phyloP scores from a whole-genome alignment of 2,888 invertebrate genomes.

The Ptilodon capucinus region DNA sequence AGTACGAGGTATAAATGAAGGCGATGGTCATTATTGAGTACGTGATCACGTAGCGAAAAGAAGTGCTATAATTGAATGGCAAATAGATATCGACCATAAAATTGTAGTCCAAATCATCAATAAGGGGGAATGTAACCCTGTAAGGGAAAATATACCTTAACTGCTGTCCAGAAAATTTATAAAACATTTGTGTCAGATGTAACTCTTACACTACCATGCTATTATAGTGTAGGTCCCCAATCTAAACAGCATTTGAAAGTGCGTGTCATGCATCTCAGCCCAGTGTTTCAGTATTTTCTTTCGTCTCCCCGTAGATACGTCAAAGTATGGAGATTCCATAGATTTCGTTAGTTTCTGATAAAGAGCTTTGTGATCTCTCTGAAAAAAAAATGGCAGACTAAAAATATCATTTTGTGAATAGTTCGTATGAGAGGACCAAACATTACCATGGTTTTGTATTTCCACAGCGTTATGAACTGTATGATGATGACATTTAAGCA shows the following conservation, averaged over 20 bases:
- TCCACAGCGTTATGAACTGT: conserved; percentile 54
- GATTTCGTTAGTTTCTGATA: conserved; percentile 54
- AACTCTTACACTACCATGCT: conserved; percentile 46
- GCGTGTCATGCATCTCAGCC: conserved; percentile 48
- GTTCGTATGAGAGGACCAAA: no score
- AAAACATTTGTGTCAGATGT: background rate
- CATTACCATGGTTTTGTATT: conserved; percentile 60
- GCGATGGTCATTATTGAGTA: conserved; percentile 44
- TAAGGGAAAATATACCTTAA: background rate
- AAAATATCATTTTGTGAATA: background rate
- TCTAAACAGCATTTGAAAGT: conserved; percentile 45
- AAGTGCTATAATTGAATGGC: conserved; percentile 47
- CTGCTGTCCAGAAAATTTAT: no score
- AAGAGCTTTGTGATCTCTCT: conserved; percentile 48
- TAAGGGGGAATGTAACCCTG: background rate
- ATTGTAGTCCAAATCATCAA: conserved; percentile 55
- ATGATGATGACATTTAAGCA: conserved; percentile 54
- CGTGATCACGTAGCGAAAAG: conserved; percentile 39
- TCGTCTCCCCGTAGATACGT: conserved; percentile 49
- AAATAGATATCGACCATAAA: conserved; percentile 49
- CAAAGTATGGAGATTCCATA: conserved; percentile 60
- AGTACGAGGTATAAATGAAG: conserved; percentile 51
- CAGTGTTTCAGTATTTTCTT: conserved; percentile 48
- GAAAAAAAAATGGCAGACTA: conserved; percentile 13
- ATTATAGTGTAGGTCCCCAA: conserved; percentile 51